Evolutionary conservation across 2,888 invertebrate species (phyloP).

Genomic region (Agrilus mali): DNA sequence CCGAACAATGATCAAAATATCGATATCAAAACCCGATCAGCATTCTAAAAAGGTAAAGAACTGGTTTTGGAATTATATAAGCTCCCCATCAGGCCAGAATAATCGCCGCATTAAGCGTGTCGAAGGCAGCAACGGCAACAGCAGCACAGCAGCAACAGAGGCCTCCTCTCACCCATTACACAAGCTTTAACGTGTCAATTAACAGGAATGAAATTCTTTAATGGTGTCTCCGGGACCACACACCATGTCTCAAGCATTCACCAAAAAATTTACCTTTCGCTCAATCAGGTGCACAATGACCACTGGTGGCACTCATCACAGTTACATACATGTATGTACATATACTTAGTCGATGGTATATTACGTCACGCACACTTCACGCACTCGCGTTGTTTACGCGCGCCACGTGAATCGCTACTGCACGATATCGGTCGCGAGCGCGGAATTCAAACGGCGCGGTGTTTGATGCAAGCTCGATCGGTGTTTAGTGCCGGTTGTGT

Average conservation of each 20-base stretch:
- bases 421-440: no score
- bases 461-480: no score
- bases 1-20: background rate
- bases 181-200: slow-evolving; percentile 30
- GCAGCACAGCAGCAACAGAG: slow-evolving; percentile 1
- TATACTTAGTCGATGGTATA: no score
- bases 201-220: slow-evolving; percentile 24
- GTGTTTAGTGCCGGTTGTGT: no score
- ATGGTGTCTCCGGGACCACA: slow-evolving; percentile 21
- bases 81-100: slow-evolving; percentile 18
- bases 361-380: background rate
- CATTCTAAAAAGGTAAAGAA: slow-evolving; percentile 17
- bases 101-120: slow-evolving; percentile 26
- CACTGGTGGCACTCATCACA: slow-evolving; percentile 16
- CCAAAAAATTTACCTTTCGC: slow-evolving; percentile 13
- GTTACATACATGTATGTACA: slow-evolving; percentile 2
- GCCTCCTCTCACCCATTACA: slow-evolving; percentile 18
- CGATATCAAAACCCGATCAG: slow-evolving; percentile 9
- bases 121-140: slow-evolving; percentile 4
- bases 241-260: slow-evolving; percentile 7
- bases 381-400: background rate
- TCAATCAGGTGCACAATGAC: slow-evolving; percentile 10
- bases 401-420: no score
- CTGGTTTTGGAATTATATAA: slow-evolving; percentile 26
- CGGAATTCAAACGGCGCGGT: no score